phyloP scores from a whole-genome alignment of 2,888 invertebrate genomes.

The Hybos culiciformis region DNA sequence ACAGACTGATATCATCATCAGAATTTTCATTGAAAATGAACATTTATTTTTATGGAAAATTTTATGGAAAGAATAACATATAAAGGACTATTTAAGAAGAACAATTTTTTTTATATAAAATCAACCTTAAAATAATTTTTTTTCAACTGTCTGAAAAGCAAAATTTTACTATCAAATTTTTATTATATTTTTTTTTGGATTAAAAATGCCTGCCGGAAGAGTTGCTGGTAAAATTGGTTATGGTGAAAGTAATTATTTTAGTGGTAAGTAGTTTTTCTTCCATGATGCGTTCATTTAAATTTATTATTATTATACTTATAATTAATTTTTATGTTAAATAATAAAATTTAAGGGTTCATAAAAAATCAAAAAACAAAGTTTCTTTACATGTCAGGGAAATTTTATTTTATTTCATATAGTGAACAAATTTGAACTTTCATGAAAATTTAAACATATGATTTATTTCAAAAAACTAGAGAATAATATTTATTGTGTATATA shows the following conservation, averaged over 20 bases:
- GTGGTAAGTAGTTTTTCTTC: constrained; percentile 42
- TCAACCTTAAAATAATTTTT: no score
- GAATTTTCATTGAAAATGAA: background rate
- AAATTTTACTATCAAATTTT: background rate
- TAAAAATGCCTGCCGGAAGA: constrained; percentile 38
- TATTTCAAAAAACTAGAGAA: no score
- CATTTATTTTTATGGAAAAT: background rate
- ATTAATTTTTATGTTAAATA: background rate
- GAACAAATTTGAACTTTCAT: no score
- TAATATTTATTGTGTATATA: no score
- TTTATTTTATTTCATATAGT: no score
- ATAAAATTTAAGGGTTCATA: background rate
- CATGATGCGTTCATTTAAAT: background rate
- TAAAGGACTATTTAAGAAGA: no score
- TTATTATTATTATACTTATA: background rate
- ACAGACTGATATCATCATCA: no score
- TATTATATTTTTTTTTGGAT: background rate
- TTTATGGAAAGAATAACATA: background rate
- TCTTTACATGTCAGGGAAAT: no score
- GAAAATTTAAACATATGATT: no score
- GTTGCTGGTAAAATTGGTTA: constrained; percentile 70
- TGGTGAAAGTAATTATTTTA: constrained; percentile 57
- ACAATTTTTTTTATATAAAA: no score
- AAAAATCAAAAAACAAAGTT: no score
- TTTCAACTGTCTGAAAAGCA: no score